These are phyloP conservation scores for Chaetorhynchus papuensis DNA, from an alignment of 2,113 vertebrate genomes.

Conservation along the genomic window DNA sequence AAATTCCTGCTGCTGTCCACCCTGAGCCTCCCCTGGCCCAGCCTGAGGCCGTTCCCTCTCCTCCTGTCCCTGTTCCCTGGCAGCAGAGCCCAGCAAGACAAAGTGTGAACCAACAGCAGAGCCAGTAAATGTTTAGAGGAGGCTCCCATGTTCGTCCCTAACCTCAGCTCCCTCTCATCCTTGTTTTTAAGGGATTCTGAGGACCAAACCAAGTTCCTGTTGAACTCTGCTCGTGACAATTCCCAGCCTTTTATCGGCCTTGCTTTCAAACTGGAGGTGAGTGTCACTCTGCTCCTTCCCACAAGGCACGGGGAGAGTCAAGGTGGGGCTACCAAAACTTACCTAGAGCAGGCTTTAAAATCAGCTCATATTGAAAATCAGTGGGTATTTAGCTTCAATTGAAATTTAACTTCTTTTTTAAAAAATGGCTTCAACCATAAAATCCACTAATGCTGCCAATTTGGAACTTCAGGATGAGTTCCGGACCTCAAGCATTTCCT, in stretches of 20 bases:
- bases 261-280: slow-evolving; percentile 96
- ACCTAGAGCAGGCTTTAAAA: neutral
- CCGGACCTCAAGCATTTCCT: neutral
- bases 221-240: slow-evolving; percentile 80
- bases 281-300: neutral
- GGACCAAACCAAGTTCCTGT: slow-evolving; percentile 75
- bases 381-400: neutral
- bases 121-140: neutral
- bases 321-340: neutral
- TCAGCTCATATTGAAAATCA: neutral
- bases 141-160: neutral
- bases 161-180: neutral
- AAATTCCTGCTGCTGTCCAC: neutral
- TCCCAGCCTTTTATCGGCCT: slow-evolving; percentile 85
- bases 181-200: slow-evolving; percentile 71
- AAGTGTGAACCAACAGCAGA: neutral
- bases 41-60: neutral
- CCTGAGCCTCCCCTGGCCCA: neutral
- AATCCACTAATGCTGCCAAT: fast-evolving
- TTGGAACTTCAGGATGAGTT: neutral
- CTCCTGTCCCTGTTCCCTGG: neutral
- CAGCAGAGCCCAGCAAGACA: neutral
- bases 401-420: neutral
- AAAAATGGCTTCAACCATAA: neutral
- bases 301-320: neutral